Evolutionary conservation across 2,113 vertebrate genomes (phyloP).

Genomic region (Otis tarda): DNA sequence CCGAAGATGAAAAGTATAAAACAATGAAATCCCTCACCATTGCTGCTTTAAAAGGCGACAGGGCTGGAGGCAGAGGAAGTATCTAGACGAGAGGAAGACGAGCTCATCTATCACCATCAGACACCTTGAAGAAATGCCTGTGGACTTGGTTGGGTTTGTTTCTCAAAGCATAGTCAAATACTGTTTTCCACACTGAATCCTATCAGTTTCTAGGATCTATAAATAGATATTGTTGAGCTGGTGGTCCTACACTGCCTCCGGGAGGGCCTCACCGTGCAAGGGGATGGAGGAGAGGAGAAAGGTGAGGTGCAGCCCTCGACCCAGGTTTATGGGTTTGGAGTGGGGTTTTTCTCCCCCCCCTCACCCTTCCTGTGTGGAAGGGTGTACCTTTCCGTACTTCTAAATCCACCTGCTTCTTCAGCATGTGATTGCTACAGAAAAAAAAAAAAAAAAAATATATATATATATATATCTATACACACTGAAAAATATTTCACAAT

Average conservation of each 20-base stretch:
- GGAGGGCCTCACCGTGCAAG: not conserved
- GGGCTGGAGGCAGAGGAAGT: slow-evolving; percentile 9
- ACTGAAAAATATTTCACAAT: not conserved
- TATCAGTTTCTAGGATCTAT: not conserved
- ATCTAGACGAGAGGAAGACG: not conserved
- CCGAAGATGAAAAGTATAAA: slow-evolving; percentile 14
- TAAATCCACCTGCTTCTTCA: not conserved
- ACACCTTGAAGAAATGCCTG: not conserved
- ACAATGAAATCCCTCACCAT: not conserved
- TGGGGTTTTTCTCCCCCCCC: accelerated
- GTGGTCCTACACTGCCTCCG: not conserved
- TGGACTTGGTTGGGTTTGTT: not conserved
- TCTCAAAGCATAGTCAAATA: not conserved
- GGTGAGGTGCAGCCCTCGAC: not conserved
- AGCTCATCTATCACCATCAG: slow-evolving; percentile 5
- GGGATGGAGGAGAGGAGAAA: not conserved
- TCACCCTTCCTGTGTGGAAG: not conserved
- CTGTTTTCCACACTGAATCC: not conserved
- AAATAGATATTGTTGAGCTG: not conserved
- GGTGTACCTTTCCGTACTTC: not conserved
- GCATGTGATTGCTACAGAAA: not conserved
- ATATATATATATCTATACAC: too few species aligned
- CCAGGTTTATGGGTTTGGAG: not conserved
- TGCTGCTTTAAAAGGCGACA: not conserved
- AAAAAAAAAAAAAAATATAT: not conserved